Base-by-base conservation (phyloP, 2,113 vertebrate species). In the Recurvirostra avosetta region DNA sequence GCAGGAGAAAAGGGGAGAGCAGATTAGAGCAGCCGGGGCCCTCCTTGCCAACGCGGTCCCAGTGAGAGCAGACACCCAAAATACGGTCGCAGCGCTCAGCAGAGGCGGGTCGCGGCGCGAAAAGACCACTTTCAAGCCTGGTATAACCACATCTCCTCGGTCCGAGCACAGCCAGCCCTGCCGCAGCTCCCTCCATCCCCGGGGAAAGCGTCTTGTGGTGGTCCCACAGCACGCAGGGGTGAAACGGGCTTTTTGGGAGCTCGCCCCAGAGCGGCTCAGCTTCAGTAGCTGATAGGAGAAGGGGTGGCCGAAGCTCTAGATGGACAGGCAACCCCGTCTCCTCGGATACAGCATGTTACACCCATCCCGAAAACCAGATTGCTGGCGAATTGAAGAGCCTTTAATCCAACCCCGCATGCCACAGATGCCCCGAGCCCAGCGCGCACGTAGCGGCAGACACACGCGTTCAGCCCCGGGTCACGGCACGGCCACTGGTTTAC, bases 401-500 rank as follows among this genome's bases (percentile, higher is more conserved):
- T 61, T 36, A 65, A 72, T 21, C 67, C 71, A 79, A 38, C 32
- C 32, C 55, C n/a, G 20, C 5, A 2, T 21, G 21, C 40, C 45
- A 43, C 21, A 70, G 61, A 49, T 15, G 16, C 9, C 66, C 68
- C 0, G 0, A 91, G 76, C 59, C 27, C 38, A 45, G 70, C 0
- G 3, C 5, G 25, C 32, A 61, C 0, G 0, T 5, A 43, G 76
- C 5, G 2, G 49, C 88, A 79, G 32, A 63, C 63, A n/a, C 77
- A n/a, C 27, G 3, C 1, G 3, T 6, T 29, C 38, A 72, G 47
- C 41, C 52, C 66, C 3, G 8, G 26, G n/a, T 40, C 70, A 72
- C 0, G 0, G 34, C 50, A 38, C 0, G 0, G 49, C 38, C 66
- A 36, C 56, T 0, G 0, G 2, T 53, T 86, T 18, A 63, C 2